Percentiles rank a stretch among this genome's conserved stretches.
Evolutionary conservation across 1,140 invertebrate species (phyloP).

Genomic region (Eciton burchellii): DNA sequence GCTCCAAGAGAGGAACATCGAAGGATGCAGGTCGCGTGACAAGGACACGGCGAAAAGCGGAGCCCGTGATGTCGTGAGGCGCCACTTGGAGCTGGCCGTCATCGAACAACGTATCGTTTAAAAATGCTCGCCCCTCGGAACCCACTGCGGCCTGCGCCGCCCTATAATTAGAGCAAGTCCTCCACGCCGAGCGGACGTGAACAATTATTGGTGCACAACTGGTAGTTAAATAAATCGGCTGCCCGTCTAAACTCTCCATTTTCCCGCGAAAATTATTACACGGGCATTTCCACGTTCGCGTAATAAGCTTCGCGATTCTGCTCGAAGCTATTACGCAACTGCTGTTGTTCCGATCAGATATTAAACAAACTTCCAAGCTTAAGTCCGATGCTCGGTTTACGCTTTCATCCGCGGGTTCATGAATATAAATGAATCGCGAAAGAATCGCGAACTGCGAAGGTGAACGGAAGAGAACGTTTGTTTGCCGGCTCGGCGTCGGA

Average conservation of each 20-base stretch:
- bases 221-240: conserved; percentile 33
- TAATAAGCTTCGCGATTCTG: conserved; percentile 22
- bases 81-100: conserved; percentile 13
- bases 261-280: conserved; percentile 6
- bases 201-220: conserved; percentile 36
- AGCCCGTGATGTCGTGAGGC: conserved; percentile 52
- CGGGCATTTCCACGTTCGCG: conserved; percentile 16
- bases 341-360: conserved; percentile 24
- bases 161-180: conserved; percentile 31
- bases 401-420: neutral
- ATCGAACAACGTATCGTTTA: conserved; percentile 27
- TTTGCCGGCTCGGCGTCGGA: neutral
- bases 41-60: conserved; percentile 55
- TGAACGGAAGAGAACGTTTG: neutral
- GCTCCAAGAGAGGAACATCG: conserved; percentile 32
- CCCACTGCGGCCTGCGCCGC: neutral
- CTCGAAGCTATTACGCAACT: conserved; percentile 8
- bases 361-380: conserved; percentile 24
- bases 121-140: conserved; percentile 30
- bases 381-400: neutral
- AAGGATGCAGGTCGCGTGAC: conserved; percentile 44
- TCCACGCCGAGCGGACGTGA: neutral
- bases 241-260: conserved; percentile 25
- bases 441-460: neutral
- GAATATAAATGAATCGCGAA: conserved; percentile 25